These are phyloP conservation scores for Apocrypta bakeri DNA, from an alignment of 1,140 invertebrate genomes.

Conservation along the genomic window DNA sequence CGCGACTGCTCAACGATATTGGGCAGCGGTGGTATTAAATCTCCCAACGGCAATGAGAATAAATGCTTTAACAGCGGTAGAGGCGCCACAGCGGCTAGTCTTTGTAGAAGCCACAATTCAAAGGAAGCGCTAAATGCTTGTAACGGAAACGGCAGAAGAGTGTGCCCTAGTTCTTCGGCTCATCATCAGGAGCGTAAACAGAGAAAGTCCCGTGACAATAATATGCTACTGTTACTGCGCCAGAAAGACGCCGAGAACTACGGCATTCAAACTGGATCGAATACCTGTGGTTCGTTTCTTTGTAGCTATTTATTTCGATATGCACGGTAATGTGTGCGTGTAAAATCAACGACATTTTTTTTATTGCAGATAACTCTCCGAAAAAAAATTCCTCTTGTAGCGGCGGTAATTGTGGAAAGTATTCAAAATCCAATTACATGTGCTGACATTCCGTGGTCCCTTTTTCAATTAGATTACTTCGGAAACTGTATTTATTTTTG, in stretches of 20 bases:
- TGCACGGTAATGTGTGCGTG: too few relatives aligned
- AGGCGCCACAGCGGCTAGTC: not conserved
- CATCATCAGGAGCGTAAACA: constrained; percentile 45
- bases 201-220: constrained; percentile 47
- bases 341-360: too few relatives aligned
- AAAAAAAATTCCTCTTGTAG: constrained; percentile 7
- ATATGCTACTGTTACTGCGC: constrained; percentile 58
- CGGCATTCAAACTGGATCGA: constrained; percentile 34
- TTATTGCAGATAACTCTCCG: constrained; percentile 15
- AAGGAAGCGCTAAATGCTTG: not conserved
- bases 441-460: not conserved
- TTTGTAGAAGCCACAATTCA: not conserved
- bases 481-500: not conserved
- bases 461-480: not conserved
- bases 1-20: not conserved
- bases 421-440: constrained; percentile 17
- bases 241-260: constrained; percentile 52
- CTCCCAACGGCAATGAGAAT: not conserved
- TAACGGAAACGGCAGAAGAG: not conserved
- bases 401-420: not conserved
- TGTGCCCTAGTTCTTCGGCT: constrained; percentile 34
- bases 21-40: not conserved
- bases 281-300: constrained; percentile 20
- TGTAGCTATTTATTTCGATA: too few relatives aligned
- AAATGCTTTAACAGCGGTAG: not conserved